Base-by-base conservation (phyloP, 2,797 vertebrate genomes). In the Coccyzus lansbergi region DNA sequence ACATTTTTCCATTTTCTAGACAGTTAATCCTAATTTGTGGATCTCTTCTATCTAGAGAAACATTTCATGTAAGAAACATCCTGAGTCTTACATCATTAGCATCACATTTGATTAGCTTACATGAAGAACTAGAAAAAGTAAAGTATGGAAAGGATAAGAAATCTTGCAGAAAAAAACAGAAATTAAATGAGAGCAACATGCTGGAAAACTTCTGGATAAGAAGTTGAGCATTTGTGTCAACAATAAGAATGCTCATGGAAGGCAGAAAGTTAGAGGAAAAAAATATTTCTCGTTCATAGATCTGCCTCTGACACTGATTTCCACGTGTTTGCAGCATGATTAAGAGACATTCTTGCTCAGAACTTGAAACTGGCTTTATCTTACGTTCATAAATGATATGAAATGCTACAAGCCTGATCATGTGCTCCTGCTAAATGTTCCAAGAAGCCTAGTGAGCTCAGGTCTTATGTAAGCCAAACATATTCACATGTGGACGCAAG, bases 351-450 rank as follows among this genome's bases (percentile, higher is more conserved):
- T 96, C 96, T 86, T 94, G 87, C 93, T 95, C 94, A 93, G 92
- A 93, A 92, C 92, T 90, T 71, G 69, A 85, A 96, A 93, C 42
- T 71, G 53, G 89, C 68, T 93, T 95, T 96, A 96, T 95, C 95
- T 96, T 81, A 60, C 53, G 79, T 86, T 93, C 92, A 93, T 89
- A 95, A 92, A 89, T 6, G 10, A 95, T 70, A 82, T 94, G 95
- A 94, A 96, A 96, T 95, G 94, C 91, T 94, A 93, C 94, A 92
- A 94, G 96, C 92, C 94, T 96, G 85, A 92, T 96, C 94, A 94
- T 92, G 96, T 93, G 87, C 76, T 93, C 68, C 63, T 9, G 26
- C 46, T 77, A 92, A 95, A 86, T 64, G 62, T 76, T 93, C 40
- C 79, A 89, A 81, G 65, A 87, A 53, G 82, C 69, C 49, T 7